Base-by-base conservation (phyloP, 2,888 invertebrate species). In the Ptychoptera contaminata region DNA sequence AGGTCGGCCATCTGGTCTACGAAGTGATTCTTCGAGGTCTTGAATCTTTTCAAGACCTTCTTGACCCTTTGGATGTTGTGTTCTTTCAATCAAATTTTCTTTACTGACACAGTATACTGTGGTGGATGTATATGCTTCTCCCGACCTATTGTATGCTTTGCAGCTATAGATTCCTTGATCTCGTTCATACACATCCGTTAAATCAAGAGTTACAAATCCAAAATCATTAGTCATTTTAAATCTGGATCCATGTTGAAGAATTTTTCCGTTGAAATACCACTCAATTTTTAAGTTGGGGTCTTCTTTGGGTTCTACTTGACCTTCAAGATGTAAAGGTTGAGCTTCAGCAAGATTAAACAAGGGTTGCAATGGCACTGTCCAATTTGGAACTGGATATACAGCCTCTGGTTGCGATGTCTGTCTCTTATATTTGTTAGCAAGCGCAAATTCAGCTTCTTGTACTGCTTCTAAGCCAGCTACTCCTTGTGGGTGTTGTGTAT, bases 401-500 rank as follows among this genome's bases (percentile, higher is more conserved):
- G 74, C 73, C 52, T 90, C 88, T 2, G 85, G 81, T 47, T 74
- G 74, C 41, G 75, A 74, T 1, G 76, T 64, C 56, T 79, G 77
- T 51, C 80, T 76, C 50, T 74, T 75, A 51, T 79, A 79, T 56
- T 83, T 81, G 31, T 73, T 74, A 48, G 81, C 72, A 53, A 80
- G 73, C 15, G 80, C 83, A 58, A 84, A 83, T 61, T 96, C 94
- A 39, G 88, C 82, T 66, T 88, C 85, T 60, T 86, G 79, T 0
- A 96, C 85, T 49, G 84, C 84, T 58, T 90, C 85, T 46, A 94
- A 71, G 39, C 93, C 93, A 54, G 82, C 82, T 59, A 80, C 76
- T 32, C 94, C 94, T 71, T 91, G 92, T 37, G 94, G 94, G 70
- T 96, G 90, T 67, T 93, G 92, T 0, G 94, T 92, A 58, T 93